Evolutionary conservation across 2,797 vertebrate species (phyloP), one percentile per base, ranked within the genome.

Genomic region (Novumbra hubbsi): DNA sequence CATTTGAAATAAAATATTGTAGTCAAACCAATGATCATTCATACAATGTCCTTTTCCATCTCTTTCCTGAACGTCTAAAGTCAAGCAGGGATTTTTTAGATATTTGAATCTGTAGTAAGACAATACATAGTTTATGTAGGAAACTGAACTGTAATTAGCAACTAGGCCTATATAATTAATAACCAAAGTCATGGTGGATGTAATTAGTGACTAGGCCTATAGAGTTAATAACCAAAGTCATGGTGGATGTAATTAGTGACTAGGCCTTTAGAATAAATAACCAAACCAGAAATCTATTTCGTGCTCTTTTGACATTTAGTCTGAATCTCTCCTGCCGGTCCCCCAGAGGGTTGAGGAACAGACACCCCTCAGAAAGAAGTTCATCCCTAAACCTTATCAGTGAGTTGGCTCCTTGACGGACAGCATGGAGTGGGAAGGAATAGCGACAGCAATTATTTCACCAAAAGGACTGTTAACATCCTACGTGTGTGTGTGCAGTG

Each of bases 381-480:
- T 52, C 14, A 64, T 27, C 38, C 66, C 55, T 74, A 24, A 73
- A 16, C 52, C 72, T 66, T 32, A 73, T 49, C 45, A 73, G 27
- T 45, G 52, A 57, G 52, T 57, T 9, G n/a, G 52, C 52, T 57
- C 52, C 21, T 15, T 17, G n/a, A 57, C 52, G n/a, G n/a, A 57
- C 52, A 57, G n/a, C 19, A 21, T n/a, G 52, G n/a, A 21, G 52
- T 57, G 8, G 52, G 52, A 57, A 2, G 8, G 16, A 21, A 21
- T 57, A 57, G 52, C 21, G 52, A 21, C 52, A 21, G 52, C 52
- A 57, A n/a, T 21, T 21, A 21, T 57, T n/a, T 57, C 52, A 57
- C 19, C 17, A 52, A 52, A 52, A 21, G 52, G 52, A 57, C 19
- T 55, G 52, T 21, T 19, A 55, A 2, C 17, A 8, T 55, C 52